Evolutionary conservation across 2,888 invertebrate species (phyloP).

Genomic region (Amphipoea oculea): DNA sequence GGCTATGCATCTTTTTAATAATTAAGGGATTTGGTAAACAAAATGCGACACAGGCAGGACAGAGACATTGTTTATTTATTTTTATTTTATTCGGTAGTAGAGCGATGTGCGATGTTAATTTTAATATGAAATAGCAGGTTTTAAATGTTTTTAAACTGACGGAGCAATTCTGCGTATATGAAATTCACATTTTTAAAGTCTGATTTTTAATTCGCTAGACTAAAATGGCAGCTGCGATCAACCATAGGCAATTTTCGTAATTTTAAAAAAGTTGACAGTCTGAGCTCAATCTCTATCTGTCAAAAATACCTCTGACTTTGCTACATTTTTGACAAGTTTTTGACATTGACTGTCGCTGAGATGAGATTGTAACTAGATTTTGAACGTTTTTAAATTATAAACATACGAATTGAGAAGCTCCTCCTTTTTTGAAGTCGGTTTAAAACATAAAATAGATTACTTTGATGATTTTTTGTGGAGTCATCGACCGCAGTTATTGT

Average conservation of each 20-base stretch:
- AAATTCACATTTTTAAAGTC: neutral
- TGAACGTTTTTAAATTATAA: too few relatives aligned
- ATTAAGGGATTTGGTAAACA: slow-evolving; percentile 87
- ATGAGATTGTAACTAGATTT: neutral
- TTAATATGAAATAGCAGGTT: slow-evolving; percentile 12
- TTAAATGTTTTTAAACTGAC: slow-evolving; percentile 17
- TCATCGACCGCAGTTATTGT: too few relatives aligned
- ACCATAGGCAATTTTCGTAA: neutral
- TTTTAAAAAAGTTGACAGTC: neutral
- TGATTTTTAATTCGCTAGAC: neutral
- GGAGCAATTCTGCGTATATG: neutral
- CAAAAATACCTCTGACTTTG: neutral
- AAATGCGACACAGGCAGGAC: slow-evolving; percentile 72
- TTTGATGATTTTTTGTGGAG: too few relatives aligned
- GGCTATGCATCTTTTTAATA: slow-evolving; percentile 86
- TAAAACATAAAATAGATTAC: too few relatives aligned
- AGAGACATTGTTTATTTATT: slow-evolving; percentile 62
- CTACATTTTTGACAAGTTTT: neutral
- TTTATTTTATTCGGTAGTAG: slow-evolving; percentile 58
- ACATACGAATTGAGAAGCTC: too few relatives aligned
- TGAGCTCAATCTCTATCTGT: neutral
- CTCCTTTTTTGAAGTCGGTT: too few relatives aligned
- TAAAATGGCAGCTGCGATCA: neutral
- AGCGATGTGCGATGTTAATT: slow-evolving; percentile 19
- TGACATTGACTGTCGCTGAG: neutral